Conservation (phyloP, 1,140 invertebrate species). For the Halotydeus destructor region DNA sequence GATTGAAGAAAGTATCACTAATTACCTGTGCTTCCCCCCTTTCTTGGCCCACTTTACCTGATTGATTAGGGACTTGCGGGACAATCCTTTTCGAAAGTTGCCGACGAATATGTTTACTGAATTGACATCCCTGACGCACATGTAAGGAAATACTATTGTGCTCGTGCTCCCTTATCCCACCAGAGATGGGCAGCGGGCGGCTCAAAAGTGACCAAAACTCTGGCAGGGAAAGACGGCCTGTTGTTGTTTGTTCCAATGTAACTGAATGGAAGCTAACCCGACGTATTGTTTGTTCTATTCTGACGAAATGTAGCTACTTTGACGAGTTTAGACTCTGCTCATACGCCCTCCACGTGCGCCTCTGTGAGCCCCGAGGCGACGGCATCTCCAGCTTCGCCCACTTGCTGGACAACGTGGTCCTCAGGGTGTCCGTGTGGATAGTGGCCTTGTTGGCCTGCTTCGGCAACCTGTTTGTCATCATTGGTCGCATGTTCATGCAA, state of each 20-base stretch:
- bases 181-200: no score
- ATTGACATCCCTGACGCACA: conserved; percentile 26
- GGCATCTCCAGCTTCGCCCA: conserved; percentile 32
- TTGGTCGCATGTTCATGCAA: conserved; percentile 36
- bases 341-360: conserved; percentile 35
- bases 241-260: no score
- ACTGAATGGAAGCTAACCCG: no score
- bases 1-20: no score
- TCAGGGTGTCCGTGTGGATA: conserved; percentile 47
- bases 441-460: conserved; percentile 40
- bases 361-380: conserved; percentile 42
- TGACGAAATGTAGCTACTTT: conserved; percentile 28
- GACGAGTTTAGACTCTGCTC: conserved; percentile 45
- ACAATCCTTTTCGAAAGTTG: conserved; percentile 18
- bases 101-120: conserved; percentile 22
- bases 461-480: conserved; percentile 44
- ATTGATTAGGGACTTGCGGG: conserved; percentile 18
- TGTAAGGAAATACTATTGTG: conserved; percentile 24
- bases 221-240: no score
- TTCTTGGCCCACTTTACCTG: no score
- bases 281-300: not conserved
- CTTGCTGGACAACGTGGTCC: conserved; percentile 36
- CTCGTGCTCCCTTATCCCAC: conserved; percentile 14
- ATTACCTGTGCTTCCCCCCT: no score
- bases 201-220: no score